Evolutionary conservation across 2,888 invertebrate genomes (phyloP).

Genomic region (Brachypalpus laphriformis): DNA sequence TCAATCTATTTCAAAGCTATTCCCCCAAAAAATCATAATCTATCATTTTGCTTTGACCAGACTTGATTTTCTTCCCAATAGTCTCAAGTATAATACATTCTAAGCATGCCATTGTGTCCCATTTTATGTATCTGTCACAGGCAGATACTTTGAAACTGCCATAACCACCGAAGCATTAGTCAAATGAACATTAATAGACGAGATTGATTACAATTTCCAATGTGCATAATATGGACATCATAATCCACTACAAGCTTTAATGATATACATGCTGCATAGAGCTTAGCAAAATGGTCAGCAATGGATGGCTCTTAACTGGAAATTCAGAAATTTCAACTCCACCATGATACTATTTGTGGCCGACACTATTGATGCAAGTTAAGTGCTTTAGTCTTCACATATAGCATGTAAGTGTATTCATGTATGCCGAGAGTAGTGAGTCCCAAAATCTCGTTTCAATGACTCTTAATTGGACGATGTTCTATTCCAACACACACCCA

Average conservation of each 20-base stretch:
- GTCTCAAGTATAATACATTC: not conserved
- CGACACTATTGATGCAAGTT: not conserved
- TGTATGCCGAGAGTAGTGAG: constrained; percentile 1
- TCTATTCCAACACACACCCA: not conserved
- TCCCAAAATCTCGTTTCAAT: constrained; percentile 15
- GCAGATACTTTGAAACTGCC: constrained; percentile 11
- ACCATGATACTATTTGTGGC: not conserved
- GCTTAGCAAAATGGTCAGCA: not conserved
- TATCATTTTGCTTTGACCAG: not conserved
- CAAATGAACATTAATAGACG: constrained; percentile 19
- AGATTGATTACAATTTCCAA: constrained; percentile 8
- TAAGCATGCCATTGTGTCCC: not conserved
- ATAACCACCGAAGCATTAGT: not conserved
- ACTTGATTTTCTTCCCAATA: not conserved
- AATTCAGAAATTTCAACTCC: constrained; percentile 8
- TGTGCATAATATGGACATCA: not conserved
- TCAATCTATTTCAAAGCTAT: not conserved
- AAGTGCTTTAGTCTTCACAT: not conserved
- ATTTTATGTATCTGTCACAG: not conserved
- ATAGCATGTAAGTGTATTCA: not conserved
- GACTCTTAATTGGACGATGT: constrained; percentile 27
- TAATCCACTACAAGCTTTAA: not conserved
- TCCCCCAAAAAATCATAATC: not conserved
- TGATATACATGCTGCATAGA: not conserved
- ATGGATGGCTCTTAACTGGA: constrained; percentile 3